Base-by-base conservation (phyloP, 2,113 vertebrate species). In the Morone saxatilis region DNA sequence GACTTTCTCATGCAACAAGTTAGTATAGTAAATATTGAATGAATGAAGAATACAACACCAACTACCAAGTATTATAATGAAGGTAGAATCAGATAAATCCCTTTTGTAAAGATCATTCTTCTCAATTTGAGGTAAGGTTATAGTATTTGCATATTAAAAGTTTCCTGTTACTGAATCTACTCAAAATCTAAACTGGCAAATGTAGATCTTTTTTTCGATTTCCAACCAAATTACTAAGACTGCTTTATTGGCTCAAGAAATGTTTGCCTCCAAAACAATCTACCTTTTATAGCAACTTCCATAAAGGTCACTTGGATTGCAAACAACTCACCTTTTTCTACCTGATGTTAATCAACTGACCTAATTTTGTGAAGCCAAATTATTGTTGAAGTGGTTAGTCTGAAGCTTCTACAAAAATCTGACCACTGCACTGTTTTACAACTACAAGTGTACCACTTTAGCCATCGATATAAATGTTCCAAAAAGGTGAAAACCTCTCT, bases 91-190 rank as follows among this genome's bases (percentile, higher is more conserved):
- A 76, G 65, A 69, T 71, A 68, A 72, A 63, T 89, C 63, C 78
- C 73, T 71, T 83, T 82, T 84, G 25, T 51, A 76, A 79, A 79
- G 16, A 84, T 71, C 11, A 50, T 22, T 43, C 72, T 73, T 84
- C 57, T 87, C 60, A 75, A 80, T 81, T 78, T 94, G 92, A 94
- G 95, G 93, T 95, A 94, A 91, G 67, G 77, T 81, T 72, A 89
- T 76, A 85, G 85, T 94, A 86, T 87, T 94, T 95, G 94, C 94
- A 95, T 94, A 94, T 91, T 80, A 89, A 76, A 90, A 79, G 88
- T 88, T 86, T 81, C 63, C 43, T 59, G 53, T 88, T 81, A 84
- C 20, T 76, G 60, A 75, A 43, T 84, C 57, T 82, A 73, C 53
- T 85, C 72, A 67, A 76, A 56, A 60, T 81, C 73, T 70, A 80